These are phyloP conservation scores for Heliconius eleuchia DNA, from an alignment of 1,140 invertebrate species.

Conservation along the genomic window DNA sequence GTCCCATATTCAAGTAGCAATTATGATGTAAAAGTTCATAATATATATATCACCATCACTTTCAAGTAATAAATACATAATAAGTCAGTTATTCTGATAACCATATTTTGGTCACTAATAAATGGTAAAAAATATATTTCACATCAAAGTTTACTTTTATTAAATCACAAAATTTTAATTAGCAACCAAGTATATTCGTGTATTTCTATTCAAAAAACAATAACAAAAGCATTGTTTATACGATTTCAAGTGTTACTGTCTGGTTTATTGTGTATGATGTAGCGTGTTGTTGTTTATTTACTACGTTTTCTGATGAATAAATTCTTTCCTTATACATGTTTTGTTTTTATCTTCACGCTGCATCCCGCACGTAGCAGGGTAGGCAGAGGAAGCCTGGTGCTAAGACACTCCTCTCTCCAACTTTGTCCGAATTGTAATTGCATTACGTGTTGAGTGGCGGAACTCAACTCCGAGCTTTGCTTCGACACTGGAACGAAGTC, in stretches of 20 bases:
- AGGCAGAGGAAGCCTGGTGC: too few species aligned
- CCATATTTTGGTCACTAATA: not conserved
- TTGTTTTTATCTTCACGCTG: too few species aligned
- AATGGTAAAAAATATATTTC: not conserved
- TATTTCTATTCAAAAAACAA: not conserved
- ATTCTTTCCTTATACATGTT: not conserved
- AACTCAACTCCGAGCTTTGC: too few species aligned
- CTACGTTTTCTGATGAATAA: not conserved
- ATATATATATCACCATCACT: not conserved
- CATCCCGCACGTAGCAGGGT: too few species aligned
- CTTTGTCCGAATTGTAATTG: too few species aligned
- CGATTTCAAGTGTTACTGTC: not conserved
- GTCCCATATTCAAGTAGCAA: not conserved
- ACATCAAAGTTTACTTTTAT: too few species aligned
- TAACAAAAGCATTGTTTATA: not conserved
- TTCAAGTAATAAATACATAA: not conserved
- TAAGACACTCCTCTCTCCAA: too few species aligned
- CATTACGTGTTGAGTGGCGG: too few species aligned
- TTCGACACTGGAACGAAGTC: too few species aligned
- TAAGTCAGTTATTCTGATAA: not conserved
- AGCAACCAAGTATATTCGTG: not conserved
- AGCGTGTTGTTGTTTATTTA: not conserved
- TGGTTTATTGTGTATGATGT: not conserved
- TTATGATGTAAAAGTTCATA: not conserved
- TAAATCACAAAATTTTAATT: not conserved